Evolutionary conservation across 2,888 invertebrate genomes (phyloP).

Genomic region (Volucella zonaria): DNA sequence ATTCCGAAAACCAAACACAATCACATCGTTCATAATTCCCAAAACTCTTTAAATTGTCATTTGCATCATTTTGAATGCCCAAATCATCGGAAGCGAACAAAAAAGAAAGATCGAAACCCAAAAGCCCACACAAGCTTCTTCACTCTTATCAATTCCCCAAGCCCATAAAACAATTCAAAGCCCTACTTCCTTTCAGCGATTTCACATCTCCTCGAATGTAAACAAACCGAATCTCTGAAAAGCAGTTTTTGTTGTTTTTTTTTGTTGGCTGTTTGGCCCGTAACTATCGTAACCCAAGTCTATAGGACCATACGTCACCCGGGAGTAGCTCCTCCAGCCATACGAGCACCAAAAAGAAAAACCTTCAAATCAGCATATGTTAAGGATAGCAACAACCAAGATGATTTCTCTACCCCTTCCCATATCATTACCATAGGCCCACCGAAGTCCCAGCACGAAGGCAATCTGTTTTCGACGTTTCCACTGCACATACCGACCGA

Average conservation of each 20-base stretch:
- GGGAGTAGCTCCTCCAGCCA: conserved; percentile 18
- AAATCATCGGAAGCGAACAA: not conserved
- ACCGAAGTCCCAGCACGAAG: conserved; percentile 9
- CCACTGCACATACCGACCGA: conserved; percentile 15
- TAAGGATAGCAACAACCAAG: conserved; percentile 46
- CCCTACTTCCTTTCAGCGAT: conserved; percentile 49
- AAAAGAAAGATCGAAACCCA: not conserved
- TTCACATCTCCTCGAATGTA: conserved; percentile 24
- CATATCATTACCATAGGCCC: conserved; percentile 54
- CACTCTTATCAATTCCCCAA: conserved; percentile 53
- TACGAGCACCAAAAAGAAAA: conserved; percentile 28
- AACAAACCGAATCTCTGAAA: conserved; percentile 41
- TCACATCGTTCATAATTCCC: conserved; percentile 33
- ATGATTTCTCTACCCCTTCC: conserved; percentile 60
- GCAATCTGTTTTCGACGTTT: conserved; percentile 63
- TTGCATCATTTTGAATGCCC: conserved; percentile 27
- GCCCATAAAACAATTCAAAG: conserved; percentile 62
- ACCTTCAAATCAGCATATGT: conserved; percentile 70
- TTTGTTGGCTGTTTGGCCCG: not conserved
- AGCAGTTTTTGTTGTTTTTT: conserved; percentile 22
- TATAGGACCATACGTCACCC: conserved; percentile 11
- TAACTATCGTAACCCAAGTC: conserved; percentile 37
- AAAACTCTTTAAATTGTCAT: conserved; percentile 46
- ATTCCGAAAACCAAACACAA: too few relatives aligned
- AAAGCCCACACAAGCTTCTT: conserved; percentile 15